Evolutionary conservation across 2,113 vertebrate species (phyloP).

Genomic region (Cygnus atratus): DNA sequence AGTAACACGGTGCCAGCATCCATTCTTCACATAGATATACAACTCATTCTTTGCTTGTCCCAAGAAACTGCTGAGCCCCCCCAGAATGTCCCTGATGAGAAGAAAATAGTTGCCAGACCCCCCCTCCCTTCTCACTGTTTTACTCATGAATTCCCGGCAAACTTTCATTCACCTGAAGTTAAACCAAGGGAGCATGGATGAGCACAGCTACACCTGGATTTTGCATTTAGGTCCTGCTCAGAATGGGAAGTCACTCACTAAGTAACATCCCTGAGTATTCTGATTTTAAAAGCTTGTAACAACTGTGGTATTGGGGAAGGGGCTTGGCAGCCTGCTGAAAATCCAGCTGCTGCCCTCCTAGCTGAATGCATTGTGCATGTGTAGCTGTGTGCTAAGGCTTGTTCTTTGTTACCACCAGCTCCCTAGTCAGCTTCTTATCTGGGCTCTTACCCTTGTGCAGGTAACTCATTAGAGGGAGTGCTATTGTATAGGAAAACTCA

Average conservation of each 20-base stretch:
- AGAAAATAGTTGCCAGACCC: neutral
- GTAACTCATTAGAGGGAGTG: neutral
- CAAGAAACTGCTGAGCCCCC: neutral
- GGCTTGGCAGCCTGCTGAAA: neutral
- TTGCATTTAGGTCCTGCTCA: neutral
- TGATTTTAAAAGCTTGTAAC: neutral
- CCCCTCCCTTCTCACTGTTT: neutral
- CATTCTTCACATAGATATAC: fast-evolving
- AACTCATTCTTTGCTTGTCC: too few species aligned
- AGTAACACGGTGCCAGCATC: neutral
- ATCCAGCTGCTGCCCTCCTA: neutral
- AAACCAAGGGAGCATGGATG: fast-evolving
- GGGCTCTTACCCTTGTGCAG: neutral
- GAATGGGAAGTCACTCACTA: fast-evolving
- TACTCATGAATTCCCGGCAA: neutral
- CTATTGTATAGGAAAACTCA: neutral
- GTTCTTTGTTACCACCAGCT: neutral
- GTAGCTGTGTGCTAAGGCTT: neutral
- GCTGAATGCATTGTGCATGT: fast-evolving
- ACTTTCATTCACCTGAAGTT: neutral
- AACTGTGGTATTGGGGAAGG: neutral
- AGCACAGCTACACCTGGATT: neutral
- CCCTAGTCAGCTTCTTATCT: neutral
- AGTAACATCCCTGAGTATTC: neutral
- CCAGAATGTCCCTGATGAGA: neutral